Evolutionary conservation across 2,113 vertebrate species (phyloP).

Genomic region (Helogale parvula): DNA sequence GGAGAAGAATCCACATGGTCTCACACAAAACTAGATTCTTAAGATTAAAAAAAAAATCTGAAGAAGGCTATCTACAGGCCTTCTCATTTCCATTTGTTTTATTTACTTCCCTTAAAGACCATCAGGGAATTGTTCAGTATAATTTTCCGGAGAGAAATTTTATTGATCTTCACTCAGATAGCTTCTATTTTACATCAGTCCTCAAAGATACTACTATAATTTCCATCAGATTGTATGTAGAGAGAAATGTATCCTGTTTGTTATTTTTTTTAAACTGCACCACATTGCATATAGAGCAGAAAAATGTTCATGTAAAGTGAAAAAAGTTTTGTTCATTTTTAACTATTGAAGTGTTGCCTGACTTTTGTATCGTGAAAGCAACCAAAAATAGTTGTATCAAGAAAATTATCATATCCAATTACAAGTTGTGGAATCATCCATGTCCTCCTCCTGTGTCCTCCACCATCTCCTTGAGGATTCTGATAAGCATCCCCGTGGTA

Average conservation of each 20-base stretch:
- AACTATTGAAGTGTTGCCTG: not conserved
- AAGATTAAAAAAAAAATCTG: not conserved
- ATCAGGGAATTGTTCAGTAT: not conserved
- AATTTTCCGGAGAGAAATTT: constrained; percentile 32
- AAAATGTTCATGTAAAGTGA: not conserved
- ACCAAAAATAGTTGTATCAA: not conserved
- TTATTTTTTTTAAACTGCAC: constrained; percentile 27
- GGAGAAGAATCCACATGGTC: not conserved
- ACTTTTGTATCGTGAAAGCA: not conserved
- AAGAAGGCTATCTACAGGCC: not conserved
- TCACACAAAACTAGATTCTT: not conserved
- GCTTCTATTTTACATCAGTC: constrained; percentile 35
- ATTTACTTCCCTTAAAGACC: not conserved
- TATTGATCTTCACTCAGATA: constrained; percentile 42
- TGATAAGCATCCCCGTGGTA: no score
- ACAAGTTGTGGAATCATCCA: not conserved
- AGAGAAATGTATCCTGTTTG: not conserved
- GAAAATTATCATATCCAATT: not conserved
- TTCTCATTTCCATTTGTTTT: not conserved
- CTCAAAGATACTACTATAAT: constrained; percentile 3
- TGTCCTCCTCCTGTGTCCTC: not conserved
- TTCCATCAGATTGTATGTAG: constrained; percentile 24
- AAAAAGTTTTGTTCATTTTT: not conserved
- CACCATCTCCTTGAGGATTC: not conserved
- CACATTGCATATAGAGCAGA: not conserved